Conservation (phyloP, 2,888 invertebrate species). For the Pyralis farinalis region DNA sequence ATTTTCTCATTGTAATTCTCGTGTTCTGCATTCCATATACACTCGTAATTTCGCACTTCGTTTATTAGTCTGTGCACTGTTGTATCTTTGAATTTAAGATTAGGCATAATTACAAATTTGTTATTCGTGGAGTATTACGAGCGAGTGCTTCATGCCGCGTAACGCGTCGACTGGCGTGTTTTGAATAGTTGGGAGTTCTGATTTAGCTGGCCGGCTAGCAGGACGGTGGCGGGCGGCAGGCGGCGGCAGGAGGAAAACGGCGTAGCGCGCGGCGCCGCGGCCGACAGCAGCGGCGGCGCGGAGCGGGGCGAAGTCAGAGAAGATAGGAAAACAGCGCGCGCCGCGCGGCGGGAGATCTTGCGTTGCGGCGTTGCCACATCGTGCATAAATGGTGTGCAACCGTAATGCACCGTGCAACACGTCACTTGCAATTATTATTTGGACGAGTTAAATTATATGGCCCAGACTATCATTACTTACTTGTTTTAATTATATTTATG, state of each 20-base stretch:
- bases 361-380: background rate
- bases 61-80: background rate
- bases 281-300: background rate
- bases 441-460: too few relatives aligned
- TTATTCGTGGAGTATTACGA: background rate
- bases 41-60: background rate
- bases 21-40: background rate
- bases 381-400: background rate
- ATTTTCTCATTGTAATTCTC: background rate
- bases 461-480: too few relatives aligned
- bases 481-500: too few relatives aligned
- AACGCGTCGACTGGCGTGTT: background rate
- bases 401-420: too few relatives aligned
- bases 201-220: too few relatives aligned
- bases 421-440: too few relatives aligned
- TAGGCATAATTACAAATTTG: background rate
- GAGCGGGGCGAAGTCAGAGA: background rate
- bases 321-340: too few relatives aligned
- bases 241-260: background rate
- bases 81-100: background rate
- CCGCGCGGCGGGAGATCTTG: too few relatives aligned
- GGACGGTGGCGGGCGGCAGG: background rate
- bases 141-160: background rate
- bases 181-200: background rate
- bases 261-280: background rate